phyloP scores from a whole-genome alignment of 1,140 invertebrate genomes.

The Pantala flavescens region DNA sequence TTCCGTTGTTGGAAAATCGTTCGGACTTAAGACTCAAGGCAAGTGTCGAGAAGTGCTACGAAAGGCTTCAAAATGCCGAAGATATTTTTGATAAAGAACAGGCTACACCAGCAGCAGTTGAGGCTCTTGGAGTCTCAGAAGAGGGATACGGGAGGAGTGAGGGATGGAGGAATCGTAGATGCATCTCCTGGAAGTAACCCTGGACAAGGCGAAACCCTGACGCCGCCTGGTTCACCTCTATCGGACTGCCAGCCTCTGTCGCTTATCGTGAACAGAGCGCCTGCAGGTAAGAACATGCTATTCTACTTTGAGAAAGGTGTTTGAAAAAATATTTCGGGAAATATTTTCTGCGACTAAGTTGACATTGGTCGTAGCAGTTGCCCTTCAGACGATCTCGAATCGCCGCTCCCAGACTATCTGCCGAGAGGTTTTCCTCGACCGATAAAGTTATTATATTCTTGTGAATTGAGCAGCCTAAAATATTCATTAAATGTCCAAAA shows the following conservation, averaged over 20 bases:
- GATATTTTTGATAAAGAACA: slow-evolving; percentile 79
- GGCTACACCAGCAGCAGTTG: slow-evolving; percentile 77
- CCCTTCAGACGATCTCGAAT: no score
- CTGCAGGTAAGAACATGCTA: slow-evolving; percentile 32
- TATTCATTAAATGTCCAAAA: no score
- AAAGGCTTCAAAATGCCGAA: slow-evolving; percentile 60
- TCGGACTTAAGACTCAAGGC: no score
- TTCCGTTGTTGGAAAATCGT: no score
- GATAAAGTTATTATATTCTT: no score
- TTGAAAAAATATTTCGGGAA: no score
- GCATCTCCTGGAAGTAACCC: slow-evolving; percentile 15
- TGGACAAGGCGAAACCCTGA: slow-evolving; percentile 21
- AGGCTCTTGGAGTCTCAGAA: slow-evolving; percentile 67
- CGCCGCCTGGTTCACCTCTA: slow-evolving; percentile 27
- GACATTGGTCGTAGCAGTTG: no score
- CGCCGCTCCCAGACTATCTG: no score
- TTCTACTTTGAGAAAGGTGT: no score
- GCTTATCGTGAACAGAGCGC: slow-evolving; percentile 37
- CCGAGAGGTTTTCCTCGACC: no score
- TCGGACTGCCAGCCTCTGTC: slow-evolving; percentile 33
- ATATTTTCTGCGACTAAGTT: no score
- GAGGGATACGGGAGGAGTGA: slow-evolving; percentile 16
- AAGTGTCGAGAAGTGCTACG: neutral
- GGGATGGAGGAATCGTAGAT: neutral
- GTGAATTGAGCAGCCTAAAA: no score